Evolutionary conservation across 2,888 invertebrate species (phyloP), one percentile per base, ranked within the genome.

Genomic region (Nasonia oneida): DNA sequence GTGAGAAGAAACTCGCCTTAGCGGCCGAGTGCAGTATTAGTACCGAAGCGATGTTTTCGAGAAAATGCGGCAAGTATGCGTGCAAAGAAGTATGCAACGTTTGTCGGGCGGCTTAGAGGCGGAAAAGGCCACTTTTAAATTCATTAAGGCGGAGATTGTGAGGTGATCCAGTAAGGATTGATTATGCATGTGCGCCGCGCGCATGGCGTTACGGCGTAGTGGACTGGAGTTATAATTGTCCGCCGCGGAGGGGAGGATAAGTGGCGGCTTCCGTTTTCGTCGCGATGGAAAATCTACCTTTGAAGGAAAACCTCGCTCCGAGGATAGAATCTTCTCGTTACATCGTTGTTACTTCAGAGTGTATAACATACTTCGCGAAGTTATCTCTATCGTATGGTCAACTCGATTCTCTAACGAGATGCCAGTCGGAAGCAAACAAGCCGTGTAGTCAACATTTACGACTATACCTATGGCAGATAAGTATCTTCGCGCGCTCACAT

Each of bases 71-170:
- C 10, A 33, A 4, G n/a, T 15, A 37, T 37, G 70, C 37, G 67
- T 14, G 67, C 29, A 29, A 33, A 14, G 29, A 29, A 29, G 12
- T 29, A 12, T 33, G 18, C 1, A 53, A 53, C 57, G 23, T 64
- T n/a, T 42, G n/a, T 67, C 23, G 73, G 15, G 37, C 15, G 12
- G n/a, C 73, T 18, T n/a, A 1, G 71, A 37, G 29, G 47, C 47
- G 75, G 75, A 75, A 75, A 53, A 75, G 75, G 53, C 75, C 77
- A 61, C 61, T 77, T 77, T 61, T 61, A 18, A 61, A 33, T 61
- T 67, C 67, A 47, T 67, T 42, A 77, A 61, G 33, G 18, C 47
- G 37, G 61, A 61, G 29, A 12, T 61, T 12, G 37, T 14, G 64
- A 78, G n/a, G 53, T 15, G 15, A 50, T 75, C 57, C 3, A 15